Evolutionary conservation across 2,797 vertebrate species (phyloP).

Genomic region (Taeniopygia guttata): DNA sequence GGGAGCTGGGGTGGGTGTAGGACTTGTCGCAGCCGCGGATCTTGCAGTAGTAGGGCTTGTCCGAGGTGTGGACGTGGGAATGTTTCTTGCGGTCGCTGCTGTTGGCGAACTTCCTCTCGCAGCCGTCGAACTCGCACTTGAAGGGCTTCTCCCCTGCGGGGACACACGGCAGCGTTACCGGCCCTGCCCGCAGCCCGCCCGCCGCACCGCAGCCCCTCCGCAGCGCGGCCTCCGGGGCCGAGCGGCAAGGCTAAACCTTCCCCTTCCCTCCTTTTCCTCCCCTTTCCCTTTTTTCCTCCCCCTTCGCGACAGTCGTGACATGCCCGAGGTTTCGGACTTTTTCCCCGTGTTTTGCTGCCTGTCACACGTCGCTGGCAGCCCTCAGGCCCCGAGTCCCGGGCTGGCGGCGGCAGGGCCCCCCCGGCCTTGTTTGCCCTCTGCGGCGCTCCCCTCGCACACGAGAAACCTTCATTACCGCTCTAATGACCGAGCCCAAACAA

Average conservation of each 20-base stretch:
- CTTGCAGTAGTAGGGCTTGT: constrained; percentile 99
- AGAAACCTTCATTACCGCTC: constrained; percentile 39
- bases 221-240: neutral
- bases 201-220: neutral
- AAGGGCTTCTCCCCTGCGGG: constrained; percentile 94
- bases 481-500: constrained; percentile 49
- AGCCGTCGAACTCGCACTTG: constrained; percentile 98
- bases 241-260: neutral
- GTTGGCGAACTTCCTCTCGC: constrained; percentile 97
- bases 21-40: constrained; percentile 97
- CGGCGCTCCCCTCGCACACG: constrained; percentile 11
- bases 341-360: neutral
- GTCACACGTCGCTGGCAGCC: neutral
- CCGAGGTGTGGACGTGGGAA: constrained; percentile 95
- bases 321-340: neutral
- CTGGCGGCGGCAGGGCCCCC: neutral
- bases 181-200: neutral
- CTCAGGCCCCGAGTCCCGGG: neutral
- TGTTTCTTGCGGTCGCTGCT: constrained; percentile 99
- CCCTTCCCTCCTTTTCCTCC: neutral
- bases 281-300: neutral
- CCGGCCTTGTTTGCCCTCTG: constrained; percentile 19
- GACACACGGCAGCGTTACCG: constrained; percentile 24
- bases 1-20: constrained; percentile 95
- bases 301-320: neutral